A percentile compares a stretch with the other conserved stretches of the same genome.
Evolutionary conservation across 2,113 vertebrate species (phyloP).

Genomic region (Pseudopipra pipra): DNA sequence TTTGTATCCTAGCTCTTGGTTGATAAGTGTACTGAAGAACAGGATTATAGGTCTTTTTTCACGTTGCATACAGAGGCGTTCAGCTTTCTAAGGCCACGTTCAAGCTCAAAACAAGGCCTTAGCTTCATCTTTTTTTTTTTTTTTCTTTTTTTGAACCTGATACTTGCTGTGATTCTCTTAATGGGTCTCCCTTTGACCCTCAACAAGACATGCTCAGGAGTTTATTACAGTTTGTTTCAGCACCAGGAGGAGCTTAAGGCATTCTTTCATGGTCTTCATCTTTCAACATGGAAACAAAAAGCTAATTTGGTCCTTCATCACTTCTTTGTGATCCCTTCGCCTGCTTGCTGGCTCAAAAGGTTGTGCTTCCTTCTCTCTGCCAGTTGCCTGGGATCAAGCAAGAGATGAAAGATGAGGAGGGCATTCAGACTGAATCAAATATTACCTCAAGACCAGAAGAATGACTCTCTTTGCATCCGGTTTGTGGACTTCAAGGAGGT

Average conservation of each 20-base stretch:
- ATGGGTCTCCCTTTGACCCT: background rate
- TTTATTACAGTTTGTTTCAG: conserved; percentile 4
- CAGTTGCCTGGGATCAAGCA: conserved; percentile 61
- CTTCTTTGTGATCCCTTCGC: conserved; percentile 45
- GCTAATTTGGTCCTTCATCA: conserved; percentile 10
- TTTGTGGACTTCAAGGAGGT: conserved; percentile 63
- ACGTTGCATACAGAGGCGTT: background rate
- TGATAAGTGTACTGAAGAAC: background rate
- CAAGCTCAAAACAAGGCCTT: background rate
- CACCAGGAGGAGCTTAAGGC: background rate
- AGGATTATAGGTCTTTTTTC: background rate
- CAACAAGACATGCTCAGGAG: background rate
- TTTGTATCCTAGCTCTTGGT: background rate
- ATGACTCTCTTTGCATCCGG: conserved; percentile 36
- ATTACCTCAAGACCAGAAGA: conserved; percentile 53
- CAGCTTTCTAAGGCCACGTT: background rate
- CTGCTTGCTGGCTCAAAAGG: conserved; percentile 58
- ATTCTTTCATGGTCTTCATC: conserved; percentile 17
- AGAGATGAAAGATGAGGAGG: conserved; percentile 49
- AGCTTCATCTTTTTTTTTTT: background rate
- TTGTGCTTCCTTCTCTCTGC: conserved; percentile 68
- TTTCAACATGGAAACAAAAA: conserved; percentile 26
- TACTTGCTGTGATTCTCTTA: background rate
- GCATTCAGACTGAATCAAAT: conserved; percentile 59
- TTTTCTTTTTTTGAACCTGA: background rate